Percentiles rank a stretch among this genome's conserved stretches.
Conservation (phyloP, 2,113 vertebrate species). For the Bubo bubo region DNA sequence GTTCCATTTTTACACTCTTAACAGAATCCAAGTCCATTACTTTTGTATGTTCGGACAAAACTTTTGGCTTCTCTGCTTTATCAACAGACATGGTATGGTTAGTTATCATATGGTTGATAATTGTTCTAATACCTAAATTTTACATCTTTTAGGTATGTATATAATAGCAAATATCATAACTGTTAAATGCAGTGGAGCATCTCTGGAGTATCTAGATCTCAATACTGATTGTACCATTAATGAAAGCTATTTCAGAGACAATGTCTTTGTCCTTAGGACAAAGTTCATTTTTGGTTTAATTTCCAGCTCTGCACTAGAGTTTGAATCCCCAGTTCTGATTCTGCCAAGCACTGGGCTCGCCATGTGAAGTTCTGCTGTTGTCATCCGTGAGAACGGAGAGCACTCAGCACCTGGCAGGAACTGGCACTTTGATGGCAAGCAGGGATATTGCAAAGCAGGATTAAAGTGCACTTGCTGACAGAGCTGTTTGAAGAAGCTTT, state of each 20-base stretch:
- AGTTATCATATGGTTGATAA: neutral
- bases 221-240: neutral
- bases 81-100: neutral
- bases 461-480: constrained; percentile 50
- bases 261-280: neutral
- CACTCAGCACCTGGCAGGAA: constrained; percentile 48
- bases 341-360: neutral
- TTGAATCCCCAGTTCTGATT: constrained; percentile 6
- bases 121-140: neutral
- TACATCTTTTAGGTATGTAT: neutral
- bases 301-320: neutral
- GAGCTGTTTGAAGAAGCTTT: constrained; percentile 52
- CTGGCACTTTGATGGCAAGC: constrained; percentile 40
- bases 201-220: neutral
- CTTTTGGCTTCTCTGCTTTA: neutral
- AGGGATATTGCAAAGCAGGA: constrained; percentile 41
- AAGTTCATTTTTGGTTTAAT: neutral
- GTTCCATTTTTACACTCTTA: neutral
- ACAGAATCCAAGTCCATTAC: neutral
- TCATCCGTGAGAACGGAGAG: constrained; percentile 1
- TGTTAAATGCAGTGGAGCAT: neutral
- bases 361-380: constrained; percentile 25
- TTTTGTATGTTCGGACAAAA: neutral
- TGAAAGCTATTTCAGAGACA: neutral
- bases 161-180: neutral